These are phyloP conservation scores for Pristis pectinata DNA, from an alignment of 2,797 vertebrate genomes.

Conservation along the genomic window DNA sequence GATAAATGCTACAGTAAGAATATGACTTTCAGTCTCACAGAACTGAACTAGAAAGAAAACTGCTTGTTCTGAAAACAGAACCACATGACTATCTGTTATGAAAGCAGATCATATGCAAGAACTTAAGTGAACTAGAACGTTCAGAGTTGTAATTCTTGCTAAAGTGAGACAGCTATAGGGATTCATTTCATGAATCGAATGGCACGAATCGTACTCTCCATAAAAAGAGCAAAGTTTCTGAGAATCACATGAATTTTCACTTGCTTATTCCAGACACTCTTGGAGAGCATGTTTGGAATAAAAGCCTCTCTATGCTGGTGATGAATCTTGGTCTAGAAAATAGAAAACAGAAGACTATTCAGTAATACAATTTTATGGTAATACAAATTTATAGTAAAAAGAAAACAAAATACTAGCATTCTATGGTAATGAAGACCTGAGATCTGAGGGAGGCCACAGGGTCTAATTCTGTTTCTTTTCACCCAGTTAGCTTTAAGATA, in stretches of 20 bases:
- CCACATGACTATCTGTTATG: conserved; percentile 52
- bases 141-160: conserved; percentile 39
- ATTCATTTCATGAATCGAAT: conserved; percentile 28
- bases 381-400: neutral
- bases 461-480: neutral
- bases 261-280: neutral
- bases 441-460: neutral
- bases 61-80: conserved; percentile 49
- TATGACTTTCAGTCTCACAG: conserved; percentile 43
- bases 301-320: neutral
- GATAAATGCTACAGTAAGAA: too few relatives aligned
- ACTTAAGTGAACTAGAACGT: conserved; percentile 47
- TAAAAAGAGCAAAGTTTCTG: conserved; percentile 25
- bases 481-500: neutral
- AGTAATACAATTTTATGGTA: neutral
- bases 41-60: neutral
- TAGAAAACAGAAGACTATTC: neutral
- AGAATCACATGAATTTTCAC: conserved; percentile 32
- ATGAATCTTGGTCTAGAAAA: conserved; percentile 24
- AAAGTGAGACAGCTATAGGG: neutral
- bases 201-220: conserved; percentile 22
- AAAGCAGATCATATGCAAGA: conserved; percentile 50
- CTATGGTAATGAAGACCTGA: neutral
- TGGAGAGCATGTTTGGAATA: neutral
- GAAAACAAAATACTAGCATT: neutral